Evolutionary conservation across 2,797 vertebrate species (phyloP).

Genomic region (Myoxocephalus aenaeus): DNA sequence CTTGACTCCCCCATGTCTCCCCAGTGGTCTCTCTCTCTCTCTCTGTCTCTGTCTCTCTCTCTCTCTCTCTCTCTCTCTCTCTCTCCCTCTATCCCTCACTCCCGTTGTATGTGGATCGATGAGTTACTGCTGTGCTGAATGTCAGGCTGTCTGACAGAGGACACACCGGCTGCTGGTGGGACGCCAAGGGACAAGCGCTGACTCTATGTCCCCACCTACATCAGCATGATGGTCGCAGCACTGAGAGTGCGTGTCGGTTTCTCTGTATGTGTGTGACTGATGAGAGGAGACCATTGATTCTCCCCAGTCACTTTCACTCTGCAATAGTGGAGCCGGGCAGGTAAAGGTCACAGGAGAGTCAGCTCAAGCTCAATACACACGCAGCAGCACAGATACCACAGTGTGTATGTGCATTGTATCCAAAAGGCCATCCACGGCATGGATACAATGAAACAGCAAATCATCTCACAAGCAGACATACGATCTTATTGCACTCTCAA

Average conservation of each 20-base stretch:
- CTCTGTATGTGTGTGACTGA: constrained; percentile 34
- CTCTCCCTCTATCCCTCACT: too few relatives aligned
- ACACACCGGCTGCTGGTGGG: constrained; percentile 55
- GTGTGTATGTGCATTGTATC: constrained; percentile 27
- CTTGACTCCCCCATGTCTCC: neutral
- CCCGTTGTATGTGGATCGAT: constrained; percentile 67
- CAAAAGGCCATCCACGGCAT: constrained; percentile 21
- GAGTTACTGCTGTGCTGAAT: constrained; percentile 69
- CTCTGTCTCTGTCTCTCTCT: neutral
- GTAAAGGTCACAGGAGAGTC: constrained; percentile 62
- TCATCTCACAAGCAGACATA: constrained; percentile 31
- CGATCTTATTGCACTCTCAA: constrained; percentile 14
- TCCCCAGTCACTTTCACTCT: constrained; percentile 60
- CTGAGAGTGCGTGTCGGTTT: constrained; percentile 41
- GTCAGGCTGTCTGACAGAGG: constrained; percentile 74
- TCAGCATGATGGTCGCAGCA: constrained; percentile 44
- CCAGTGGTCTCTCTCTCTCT: neutral
- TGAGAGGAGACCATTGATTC: constrained; percentile 68
- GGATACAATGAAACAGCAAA: constrained; percentile 32
- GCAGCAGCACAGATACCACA: constrained; percentile 9
- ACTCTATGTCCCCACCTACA: constrained; percentile 54
- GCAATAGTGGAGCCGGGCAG: constrained; percentile 48
- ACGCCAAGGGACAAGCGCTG: constrained; percentile 57
- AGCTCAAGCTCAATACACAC: constrained; percentile 23
- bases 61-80: neutral